Base-by-base conservation (phyloP, 2,113 vertebrate species). In the Calypte anna region DNA sequence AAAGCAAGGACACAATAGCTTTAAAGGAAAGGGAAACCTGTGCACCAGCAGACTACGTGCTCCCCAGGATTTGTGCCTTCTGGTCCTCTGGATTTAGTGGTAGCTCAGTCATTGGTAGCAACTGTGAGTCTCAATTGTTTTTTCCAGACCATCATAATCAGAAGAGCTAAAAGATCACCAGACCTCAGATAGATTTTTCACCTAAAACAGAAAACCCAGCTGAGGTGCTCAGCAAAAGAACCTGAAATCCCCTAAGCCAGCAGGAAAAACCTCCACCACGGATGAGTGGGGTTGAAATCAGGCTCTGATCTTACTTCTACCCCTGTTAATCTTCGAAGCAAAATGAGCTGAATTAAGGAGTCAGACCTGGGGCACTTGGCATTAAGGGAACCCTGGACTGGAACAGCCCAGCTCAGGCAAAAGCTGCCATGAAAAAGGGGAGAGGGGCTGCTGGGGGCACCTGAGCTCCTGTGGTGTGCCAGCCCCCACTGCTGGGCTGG, bases 31-130 rank as follows among this genome's bases (percentile, higher is more conserved):
- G 67, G 50, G 48, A 72, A 64, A 62, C 5, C 38, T 4, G 50
- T 31, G 58, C 43, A 36, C 40, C 69, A 31, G 4, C 25, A 31
- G 48, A 16, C 18, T 0, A 1, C 3, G 1, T 2, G 9, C 23
- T 43, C 68, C 82, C 80, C 43, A 8, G 46, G 57, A 30, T n/a
- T 53, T 40, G 3, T 6, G 10, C 40, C 79, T 76, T 13, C n/a
- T 22, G n/a, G 23, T 40, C 69, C 57, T 55, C 15, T 0, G 1
- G 21, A 27, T 24, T 55, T 19, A 81, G 68, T 30, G 12, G 15
- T 5, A 68, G 80, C 36, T 67, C 57, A 44, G 77, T 2, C 36
- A 5, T 13, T 3, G 11, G 27, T 11, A 67, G 72, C 76, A 81
- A 22, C 58, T 64, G 6, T 27, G 8, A 4, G 31, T 14, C 36